Conservation (phyloP, 1,140 invertebrate species). For the Maconellicoccus hirsutus region DNA sequence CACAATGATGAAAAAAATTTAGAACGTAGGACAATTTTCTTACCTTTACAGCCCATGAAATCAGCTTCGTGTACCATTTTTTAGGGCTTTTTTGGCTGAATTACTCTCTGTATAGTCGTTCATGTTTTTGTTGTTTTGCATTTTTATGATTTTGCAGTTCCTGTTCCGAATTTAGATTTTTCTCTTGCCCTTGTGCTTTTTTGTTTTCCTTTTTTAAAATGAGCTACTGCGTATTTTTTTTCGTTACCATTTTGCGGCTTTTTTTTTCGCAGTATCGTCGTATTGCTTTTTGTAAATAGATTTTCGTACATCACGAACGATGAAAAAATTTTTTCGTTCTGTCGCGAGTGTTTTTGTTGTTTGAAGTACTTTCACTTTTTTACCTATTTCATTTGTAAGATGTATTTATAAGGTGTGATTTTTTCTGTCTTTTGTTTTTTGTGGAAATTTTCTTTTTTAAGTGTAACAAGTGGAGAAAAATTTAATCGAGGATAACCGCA, state of each 20-base stretch:
- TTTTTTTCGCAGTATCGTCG: background rate
- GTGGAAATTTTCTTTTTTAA: background rate
- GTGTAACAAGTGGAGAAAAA: background rate
- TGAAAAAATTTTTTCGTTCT: background rate
- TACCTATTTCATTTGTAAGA: background rate
- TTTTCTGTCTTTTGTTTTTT: background rate
- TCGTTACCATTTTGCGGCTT: slow-evolving; percentile 8
- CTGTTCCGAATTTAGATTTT: background rate
- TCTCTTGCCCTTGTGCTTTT: background rate
- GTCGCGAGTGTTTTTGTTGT: background rate
- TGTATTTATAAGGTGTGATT: background rate
- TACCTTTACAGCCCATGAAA: background rate
- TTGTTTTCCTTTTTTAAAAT: background rate
- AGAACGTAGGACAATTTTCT: background rate
- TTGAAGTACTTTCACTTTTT: background rate
- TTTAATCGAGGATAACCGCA: background rate
- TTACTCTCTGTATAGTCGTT: background rate
- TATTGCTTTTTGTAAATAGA: background rate
- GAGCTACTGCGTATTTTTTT: background rate
- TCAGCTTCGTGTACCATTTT: slow-evolving; percentile 5
- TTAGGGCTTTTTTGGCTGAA: background rate
- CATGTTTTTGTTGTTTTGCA: background rate
- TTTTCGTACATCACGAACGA: background rate
- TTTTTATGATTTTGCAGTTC: background rate
- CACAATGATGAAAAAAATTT: background rate